Base-by-base conservation (phyloP, 2,888 invertebrate genomes). In the Hypomecis atomaria region DNA sequence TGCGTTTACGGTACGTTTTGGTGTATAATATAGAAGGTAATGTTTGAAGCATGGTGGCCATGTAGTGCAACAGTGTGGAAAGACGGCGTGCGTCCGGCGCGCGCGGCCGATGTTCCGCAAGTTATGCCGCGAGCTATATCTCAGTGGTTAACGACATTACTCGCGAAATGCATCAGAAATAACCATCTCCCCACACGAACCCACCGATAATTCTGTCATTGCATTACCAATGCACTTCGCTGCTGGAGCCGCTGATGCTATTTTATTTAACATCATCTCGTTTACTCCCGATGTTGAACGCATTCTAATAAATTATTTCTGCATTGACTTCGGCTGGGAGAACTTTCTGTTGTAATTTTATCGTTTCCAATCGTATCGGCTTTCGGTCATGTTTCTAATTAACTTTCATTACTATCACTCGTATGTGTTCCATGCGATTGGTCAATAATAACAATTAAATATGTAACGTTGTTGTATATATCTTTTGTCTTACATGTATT, bases 141-240 rank as follows among this genome's bases (percentile, higher is more conserved):
- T 76, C 76, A 77, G 74, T 82, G 80, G 81, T 79, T 80, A 84
- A 87, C 82, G 84, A 84, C 80, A 77, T 71, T 88, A 89, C 88
- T 86, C 85, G 90, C 90, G 77, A 91, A 92, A 87, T 78, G 79
- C 82, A 82, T 23, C 90, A 84, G 84, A 88, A 91, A 92, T 92
- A 92, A 79, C 85, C 83, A 69, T 71, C 79, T 81, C 85, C 87
- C 88, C 86, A 78, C 87, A 73, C 80, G 78, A 75, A 76, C 76
- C 76, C 76, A 73, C 70, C 77, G 86, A 86, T 89, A 89, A 89
- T 87, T 89, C 87, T 83, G 90, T 90, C 89, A 81, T 79, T 84
- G 65, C 85, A 81, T 75, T 81, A 83, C 85, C 84, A 86, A 85
- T 90, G 90, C 87, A 87, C 84, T 83, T 82, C 89, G 81, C 88